Evolutionary conservation across 2,113 vertebrate genomes (phyloP).

Genomic region (Percina caprodes): DNA sequence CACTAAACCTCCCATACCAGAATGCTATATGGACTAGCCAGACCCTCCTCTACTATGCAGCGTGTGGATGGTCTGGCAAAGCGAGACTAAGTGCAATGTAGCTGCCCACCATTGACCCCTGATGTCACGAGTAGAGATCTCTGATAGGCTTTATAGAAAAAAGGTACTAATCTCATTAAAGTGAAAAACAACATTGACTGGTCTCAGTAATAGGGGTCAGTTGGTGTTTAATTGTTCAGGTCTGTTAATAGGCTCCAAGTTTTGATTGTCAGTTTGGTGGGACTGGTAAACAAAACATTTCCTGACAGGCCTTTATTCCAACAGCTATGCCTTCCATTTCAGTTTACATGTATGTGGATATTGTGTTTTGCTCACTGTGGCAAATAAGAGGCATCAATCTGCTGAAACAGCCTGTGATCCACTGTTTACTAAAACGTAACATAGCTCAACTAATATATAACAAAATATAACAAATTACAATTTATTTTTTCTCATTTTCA

Average conservation of each 20-base stretch:
- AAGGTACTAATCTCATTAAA: conserved; percentile 77
- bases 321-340: conserved; percentile 23
- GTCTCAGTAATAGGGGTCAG: conserved; percentile 69
- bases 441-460: conserved; percentile 20
- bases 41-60: no score
- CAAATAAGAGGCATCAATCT: conserved; percentile 20
- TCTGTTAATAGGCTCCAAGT: conserved; percentile 77
- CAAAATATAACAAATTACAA: conserved; percentile 6
- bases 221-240: conserved; percentile 78
- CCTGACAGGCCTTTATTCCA: conserved; percentile 55
- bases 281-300: conserved; percentile 74
- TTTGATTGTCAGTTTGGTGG: conserved; percentile 72
- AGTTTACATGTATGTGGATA: conserved; percentile 20
- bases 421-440: conserved; percentile 14
- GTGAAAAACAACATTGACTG: conserved; percentile 79
- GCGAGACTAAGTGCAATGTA: background rate
- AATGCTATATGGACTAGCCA: no score
- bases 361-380: conserved; percentile 16
- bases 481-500: conserved; percentile 11
- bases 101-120: conserved; percentile 28
- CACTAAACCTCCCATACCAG: no score
- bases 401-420: conserved; percentile 15
- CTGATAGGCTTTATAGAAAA: conserved; percentile 67
- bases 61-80: no score
- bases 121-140: conserved; percentile 48